Base-by-base conservation (phyloP, 2,113 vertebrate genomes). In the Heterochromis multidens region DNA sequence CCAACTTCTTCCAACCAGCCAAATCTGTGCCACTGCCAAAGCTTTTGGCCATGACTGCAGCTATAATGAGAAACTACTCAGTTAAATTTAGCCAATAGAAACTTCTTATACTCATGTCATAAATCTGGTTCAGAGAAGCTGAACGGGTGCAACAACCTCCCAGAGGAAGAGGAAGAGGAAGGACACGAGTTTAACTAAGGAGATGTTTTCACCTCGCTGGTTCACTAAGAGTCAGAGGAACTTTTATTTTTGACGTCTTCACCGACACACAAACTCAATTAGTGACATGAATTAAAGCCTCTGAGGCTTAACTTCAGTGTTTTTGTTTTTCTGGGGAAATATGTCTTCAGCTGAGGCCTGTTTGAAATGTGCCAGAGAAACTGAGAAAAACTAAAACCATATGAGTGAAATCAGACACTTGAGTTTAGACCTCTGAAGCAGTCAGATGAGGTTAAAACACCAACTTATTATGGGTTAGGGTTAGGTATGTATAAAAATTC, bases 291-390 rank as follows among this genome's bases (percentile, higher is more conserved):
- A 23, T 5, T 14, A 58, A 31, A 63, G 61, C 33, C 0, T 65
- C 62, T 37, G 0, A 0, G 33, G 62, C 6, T 65, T 14, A 37
- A 5, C 61, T 1, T 37, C 33, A 37, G 6, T 0, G 31, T 27
- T 6, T 59, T 13, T 16, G 59, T 2, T n/a, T 19, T 8, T 63
- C 37, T 13, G n/a, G 61, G 9, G 29, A 61, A 33, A 62, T 11
- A 61, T 0, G 4, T 61, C 27, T 61, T 61, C 27, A 61, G 17
- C 59, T 60, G 59, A 0, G 58, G 16, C 10, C 27, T 61, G 59
- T 60, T 60, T 60, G 1, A 60, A 29, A 19, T 21, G 31, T 4
- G 6, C 33, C 6, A 65, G 6, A 37, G 62, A 37, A 37, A 5
- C 33, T 37, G 31, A 37, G 61, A 37, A 63, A 5, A 63, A 63